These are phyloP conservation scores for Drosophila fuyamai DNA, from an alignment of 1,140 invertebrate species.

Conservation along the genomic window DNA sequence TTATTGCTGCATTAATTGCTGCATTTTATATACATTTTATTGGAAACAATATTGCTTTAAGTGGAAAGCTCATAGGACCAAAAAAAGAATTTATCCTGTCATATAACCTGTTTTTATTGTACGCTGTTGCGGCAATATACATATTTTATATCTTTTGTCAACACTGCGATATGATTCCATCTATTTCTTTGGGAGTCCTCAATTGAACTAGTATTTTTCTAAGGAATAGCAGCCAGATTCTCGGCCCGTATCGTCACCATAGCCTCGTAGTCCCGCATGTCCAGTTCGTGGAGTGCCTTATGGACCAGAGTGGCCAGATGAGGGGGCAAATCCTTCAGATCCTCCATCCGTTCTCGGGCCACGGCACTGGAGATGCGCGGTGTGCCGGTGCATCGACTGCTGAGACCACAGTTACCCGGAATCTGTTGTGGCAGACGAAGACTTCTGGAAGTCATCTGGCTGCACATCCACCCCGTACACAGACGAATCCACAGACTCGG, in stretches of 20 bases:
- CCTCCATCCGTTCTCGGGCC: constrained; percentile 71
- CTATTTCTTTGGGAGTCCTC: not conserved
- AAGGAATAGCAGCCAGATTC: constrained; percentile 50
- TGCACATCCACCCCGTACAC: constrained; percentile 70
- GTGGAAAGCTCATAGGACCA: too few relatives aligned
- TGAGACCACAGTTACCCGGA: constrained; percentile 66
- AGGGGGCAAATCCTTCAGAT: constrained; percentile 78
- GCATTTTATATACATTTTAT: too few relatives aligned
- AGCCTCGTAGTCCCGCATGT: constrained; percentile 76
- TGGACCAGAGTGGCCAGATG: constrained; percentile 77
- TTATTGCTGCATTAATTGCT: too few relatives aligned
- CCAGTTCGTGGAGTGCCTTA: constrained; percentile 76
- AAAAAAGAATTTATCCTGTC: not conserved
- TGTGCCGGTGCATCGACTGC: constrained; percentile 45
- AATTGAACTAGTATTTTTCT: constrained; percentile 46
- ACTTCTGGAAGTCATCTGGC: constrained; percentile 61
- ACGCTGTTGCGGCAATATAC: constrained; percentile 40
- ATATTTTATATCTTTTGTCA: constrained; percentile 28
- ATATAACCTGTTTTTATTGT: constrained; percentile 38
- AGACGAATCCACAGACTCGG: constrained; percentile 76
- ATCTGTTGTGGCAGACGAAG: constrained; percentile 71
- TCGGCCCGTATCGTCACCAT: constrained; percentile 68
- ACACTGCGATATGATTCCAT: constrained; percentile 46
- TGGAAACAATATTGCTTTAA: too few relatives aligned
- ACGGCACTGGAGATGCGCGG: constrained; percentile 67